Evolutionary conservation across 2,888 invertebrate species (phyloP).

Genomic region (Scotopteryx bipunctaria): DNA sequence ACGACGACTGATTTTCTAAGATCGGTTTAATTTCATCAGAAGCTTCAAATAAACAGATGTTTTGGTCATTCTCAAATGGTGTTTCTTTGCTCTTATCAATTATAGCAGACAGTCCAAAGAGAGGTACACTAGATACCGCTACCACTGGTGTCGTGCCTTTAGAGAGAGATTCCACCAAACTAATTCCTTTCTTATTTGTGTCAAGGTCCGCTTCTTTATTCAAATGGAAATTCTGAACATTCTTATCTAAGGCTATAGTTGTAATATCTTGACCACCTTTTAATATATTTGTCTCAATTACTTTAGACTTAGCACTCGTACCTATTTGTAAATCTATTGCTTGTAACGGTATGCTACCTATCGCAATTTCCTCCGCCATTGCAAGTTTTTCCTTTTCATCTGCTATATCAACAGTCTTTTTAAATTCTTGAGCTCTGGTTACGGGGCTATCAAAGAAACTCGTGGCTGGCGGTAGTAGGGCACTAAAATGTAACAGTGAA

Average conservation of each 20-base stretch:
- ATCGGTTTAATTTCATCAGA: conserved; percentile 21
- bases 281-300: conserved; percentile 7
- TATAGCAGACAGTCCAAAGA: conserved; percentile 52
- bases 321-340: conserved; percentile 10
- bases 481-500: conserved; percentile 11
- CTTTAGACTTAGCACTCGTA: conserved; percentile 1
- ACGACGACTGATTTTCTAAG: conserved; percentile 35
- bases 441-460: conserved; percentile 30
- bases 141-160: conserved; percentile 43
- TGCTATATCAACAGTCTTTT: conserved; percentile 14
- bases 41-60: conserved; percentile 29
- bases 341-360: conserved; percentile 12
- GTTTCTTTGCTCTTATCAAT: conserved; percentile 46
- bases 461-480: conserved; percentile 24
- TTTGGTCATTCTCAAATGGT: conserved; percentile 29
- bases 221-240: conserved; percentile 2
- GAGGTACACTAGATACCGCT: conserved; percentile 48
- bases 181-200: conserved; percentile 26
- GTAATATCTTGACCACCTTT: conserved; percentile 3
- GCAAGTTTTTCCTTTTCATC: conserved; percentile 18
- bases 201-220: conserved; percentile 8
- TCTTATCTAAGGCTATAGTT: conserved; percentile 7
- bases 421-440: conserved; percentile 2
- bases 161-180: conserved; percentile 41
- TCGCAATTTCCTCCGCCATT: conserved; percentile 22